These are phyloP conservation scores for Dipodomys ordii DNA, from an alignment of 2,113 vertebrate species.

Conservation along the genomic window DNA sequence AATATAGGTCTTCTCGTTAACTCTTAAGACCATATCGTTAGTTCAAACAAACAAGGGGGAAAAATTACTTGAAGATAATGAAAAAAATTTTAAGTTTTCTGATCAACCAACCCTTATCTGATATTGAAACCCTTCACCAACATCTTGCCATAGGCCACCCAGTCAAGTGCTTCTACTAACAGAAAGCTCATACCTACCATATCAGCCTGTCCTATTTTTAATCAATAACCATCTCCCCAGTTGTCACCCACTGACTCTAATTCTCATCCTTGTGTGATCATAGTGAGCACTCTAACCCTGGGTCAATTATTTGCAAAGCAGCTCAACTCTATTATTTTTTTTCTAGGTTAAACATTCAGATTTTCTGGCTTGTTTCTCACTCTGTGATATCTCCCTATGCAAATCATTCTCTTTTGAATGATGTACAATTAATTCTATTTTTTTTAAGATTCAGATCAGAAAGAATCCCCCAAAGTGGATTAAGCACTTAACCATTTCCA, in stretches of 20 bases:
- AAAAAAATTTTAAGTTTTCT: too few relatives aligned
- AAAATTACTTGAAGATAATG: too few relatives aligned
- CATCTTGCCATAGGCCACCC: neutral
- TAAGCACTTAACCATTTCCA: slow-evolving; percentile 2
- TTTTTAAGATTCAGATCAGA: neutral
- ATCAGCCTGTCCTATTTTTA: neutral
- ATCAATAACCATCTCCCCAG: neutral
- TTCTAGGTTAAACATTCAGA: neutral
- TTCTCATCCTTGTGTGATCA: neutral
- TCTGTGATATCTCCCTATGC: neutral
- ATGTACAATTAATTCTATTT: neutral
- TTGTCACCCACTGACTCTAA: neutral
- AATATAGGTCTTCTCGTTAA: neutral
- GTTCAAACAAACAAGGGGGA: neutral
- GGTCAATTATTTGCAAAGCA: neutral
- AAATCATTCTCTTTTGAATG: neutral
- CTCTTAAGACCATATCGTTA: neutral
- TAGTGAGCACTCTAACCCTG: neutral
- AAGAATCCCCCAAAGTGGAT: neutral
- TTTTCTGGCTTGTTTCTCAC: neutral
- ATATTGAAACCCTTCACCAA: neutral
- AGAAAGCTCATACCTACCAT: neutral
- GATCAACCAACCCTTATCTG: neutral
- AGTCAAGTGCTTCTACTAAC: neutral
- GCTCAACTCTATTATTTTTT: neutral